These are phyloP conservation scores for Aptenodytes forsteri DNA, from an alignment of 2,113 vertebrate genomes.

Conservation along the genomic window DNA sequence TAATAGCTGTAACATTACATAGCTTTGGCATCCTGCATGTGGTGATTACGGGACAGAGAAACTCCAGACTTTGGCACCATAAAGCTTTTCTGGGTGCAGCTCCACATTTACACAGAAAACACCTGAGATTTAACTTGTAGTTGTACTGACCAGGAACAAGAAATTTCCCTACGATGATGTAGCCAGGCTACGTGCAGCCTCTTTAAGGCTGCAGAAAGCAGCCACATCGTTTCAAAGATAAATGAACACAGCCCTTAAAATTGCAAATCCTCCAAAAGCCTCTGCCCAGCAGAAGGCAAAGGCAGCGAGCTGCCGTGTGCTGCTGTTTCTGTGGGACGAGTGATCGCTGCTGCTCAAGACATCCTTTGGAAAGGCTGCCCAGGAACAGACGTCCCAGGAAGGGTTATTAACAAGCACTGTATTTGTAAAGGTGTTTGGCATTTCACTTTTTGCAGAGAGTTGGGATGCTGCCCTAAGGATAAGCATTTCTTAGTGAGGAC, in stretches of 20 bases:
- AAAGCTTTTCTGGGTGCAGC: background rate
- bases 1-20: background rate
- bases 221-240: background rate
- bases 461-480: background rate
- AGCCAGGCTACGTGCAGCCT: background rate
- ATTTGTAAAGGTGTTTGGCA: background rate
- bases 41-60: background rate
- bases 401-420: background rate
- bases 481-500: background rate
- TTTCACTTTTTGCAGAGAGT: background rate
- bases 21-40: background rate
- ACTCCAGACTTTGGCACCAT: background rate
- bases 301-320: background rate
- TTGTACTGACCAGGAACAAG: background rate
- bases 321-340: background rate
- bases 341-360: background rate
- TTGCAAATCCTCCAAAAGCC: background rate
- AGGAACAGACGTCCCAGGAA: accelerated
- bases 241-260: background rate
- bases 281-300: background rate
- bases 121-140: background rate
- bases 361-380: background rate
- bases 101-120: background rate
- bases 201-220: background rate
- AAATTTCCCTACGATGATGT: background rate